phyloP scores from a whole-genome alignment of 2,888 invertebrate species.

The Pyrrhia umbra region DNA sequence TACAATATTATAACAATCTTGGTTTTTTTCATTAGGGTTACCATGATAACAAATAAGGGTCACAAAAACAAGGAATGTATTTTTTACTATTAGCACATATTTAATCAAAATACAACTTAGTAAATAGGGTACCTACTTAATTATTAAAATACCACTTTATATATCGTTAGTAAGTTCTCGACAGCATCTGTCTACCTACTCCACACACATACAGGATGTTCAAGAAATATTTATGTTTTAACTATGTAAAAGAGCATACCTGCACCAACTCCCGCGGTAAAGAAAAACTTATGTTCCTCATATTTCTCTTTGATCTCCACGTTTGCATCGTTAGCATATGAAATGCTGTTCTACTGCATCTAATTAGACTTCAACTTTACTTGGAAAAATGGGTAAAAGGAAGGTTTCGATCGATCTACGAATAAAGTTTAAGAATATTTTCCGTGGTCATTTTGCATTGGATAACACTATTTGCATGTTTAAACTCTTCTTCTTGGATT shows the following conservation, averaged over 20 bases:
- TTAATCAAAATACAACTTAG: background rate
- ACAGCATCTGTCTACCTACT: constrained; percentile 18
- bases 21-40: background rate
- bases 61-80: background rate
- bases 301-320: constrained; percentile 51
- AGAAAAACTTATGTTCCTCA: constrained; percentile 50
- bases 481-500: background rate
- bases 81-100: background rate
- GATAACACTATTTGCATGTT: background rate
- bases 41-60: background rate
- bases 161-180: background rate
- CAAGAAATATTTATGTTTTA: constrained; percentile 48
- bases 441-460: background rate
- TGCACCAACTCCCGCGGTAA: constrained; percentile 38
- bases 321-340: constrained; percentile 51
- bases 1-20: background rate
- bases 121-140: too few species aligned
- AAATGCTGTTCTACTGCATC: constrained; percentile 43
- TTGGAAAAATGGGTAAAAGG: constrained; percentile 19
- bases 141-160: background rate
- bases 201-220: constrained; percentile 17
- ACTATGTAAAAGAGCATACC: constrained; percentile 42
- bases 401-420: constrained; percentile 1
- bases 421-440: constrained; percentile 6
- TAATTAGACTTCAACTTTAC: constrained; percentile 41